phyloP scores from a whole-genome alignment of 2,888 invertebrate species.

The Aethes cnicana region DNA sequence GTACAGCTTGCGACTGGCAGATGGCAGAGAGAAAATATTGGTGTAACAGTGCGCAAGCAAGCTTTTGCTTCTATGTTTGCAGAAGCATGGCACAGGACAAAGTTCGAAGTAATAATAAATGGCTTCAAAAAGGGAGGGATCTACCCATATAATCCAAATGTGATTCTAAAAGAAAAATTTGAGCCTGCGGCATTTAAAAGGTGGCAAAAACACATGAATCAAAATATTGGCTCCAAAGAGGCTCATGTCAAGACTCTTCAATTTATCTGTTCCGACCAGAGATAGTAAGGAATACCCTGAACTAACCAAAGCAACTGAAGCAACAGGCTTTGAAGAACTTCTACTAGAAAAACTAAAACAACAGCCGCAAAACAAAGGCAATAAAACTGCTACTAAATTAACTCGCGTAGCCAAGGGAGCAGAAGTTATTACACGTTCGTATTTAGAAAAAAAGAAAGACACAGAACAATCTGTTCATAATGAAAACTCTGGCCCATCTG shows the following conservation, averaged over 20 bases:
- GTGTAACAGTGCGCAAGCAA: not conserved
- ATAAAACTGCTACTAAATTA: not conserved
- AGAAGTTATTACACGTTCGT: slow-evolving; percentile 22
- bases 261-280: not conserved
- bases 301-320: not conserved
- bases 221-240: not conserved
- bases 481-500: slow-evolving; percentile 7
- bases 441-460: slow-evolving; percentile 3
- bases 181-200: slow-evolving; percentile 26
- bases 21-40: slow-evolving; percentile 1
- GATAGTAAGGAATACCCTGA: not conserved
- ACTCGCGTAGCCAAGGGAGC: slow-evolving; percentile 25
- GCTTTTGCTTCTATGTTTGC: not conserved
- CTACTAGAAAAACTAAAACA: not conserved
- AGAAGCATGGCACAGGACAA: slow-evolving; percentile 1
- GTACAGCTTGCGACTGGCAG: too few species aligned
- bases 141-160: not conserved
- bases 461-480: slow-evolving; percentile 12
- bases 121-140: slow-evolving; percentile 6
- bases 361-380: slow-evolving; percentile 1
- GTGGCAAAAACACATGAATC: not conserved
- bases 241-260: slow-evolving; percentile 3
- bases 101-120: not conserved
- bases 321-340: not conserved
- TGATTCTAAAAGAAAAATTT: slow-evolving; percentile 21